Evolutionary conservation across 2,113 vertebrate species (phyloP).

Genomic region (Pluvialis apricaria): DNA sequence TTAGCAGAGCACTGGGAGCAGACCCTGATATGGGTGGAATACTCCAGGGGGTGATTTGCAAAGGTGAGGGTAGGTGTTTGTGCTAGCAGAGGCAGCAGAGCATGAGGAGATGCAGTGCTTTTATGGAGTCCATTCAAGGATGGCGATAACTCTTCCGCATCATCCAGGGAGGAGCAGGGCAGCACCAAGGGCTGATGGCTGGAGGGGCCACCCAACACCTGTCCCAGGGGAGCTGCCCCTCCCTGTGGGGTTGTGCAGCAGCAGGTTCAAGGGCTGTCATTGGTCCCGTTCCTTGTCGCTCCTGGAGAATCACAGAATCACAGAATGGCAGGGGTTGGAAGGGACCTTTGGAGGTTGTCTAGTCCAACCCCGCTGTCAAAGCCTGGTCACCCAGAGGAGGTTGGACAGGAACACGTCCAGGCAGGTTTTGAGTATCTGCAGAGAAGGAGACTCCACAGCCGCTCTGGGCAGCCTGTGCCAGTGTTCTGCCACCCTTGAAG

Average conservation of each 20-base stretch:
- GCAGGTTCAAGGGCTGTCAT: background rate
- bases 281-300: background rate
- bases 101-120: background rate
- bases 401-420: too few species aligned
- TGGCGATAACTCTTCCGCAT: background rate
- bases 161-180: background rate
- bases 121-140: background rate
- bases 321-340: too few species aligned
- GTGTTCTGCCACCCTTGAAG: too few species aligned
- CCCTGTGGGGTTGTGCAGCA: background rate
- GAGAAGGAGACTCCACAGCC: too few species aligned
- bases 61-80: background rate
- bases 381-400: too few species aligned
- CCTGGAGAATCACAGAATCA: background rate
- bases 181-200: background rate
- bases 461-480: too few species aligned
- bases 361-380: too few species aligned
- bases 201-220: background rate
- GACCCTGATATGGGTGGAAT: too few species aligned
- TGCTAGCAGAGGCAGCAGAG: background rate
- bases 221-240: background rate
- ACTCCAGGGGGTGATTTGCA: background rate
- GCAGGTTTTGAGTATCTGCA: too few species aligned
- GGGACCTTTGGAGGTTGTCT: too few species aligned
- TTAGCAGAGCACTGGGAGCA: background rate